phyloP scores from a whole-genome alignment of 2,113 vertebrate species.

The Hemicordylus capensis region DNA sequence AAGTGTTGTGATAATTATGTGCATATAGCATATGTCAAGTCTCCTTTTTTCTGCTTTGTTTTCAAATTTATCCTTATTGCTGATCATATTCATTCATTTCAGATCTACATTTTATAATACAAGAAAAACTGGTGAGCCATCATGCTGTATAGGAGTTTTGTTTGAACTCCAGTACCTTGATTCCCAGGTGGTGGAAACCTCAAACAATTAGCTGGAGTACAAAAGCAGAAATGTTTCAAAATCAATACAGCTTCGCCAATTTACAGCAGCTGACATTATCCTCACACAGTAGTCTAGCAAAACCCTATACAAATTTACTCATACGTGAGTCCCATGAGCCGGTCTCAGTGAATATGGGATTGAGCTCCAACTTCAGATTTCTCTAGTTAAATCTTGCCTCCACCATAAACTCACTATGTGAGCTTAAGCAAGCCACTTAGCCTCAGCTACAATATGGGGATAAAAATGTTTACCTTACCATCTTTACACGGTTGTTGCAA shows the following conservation, averaged over 20 bases:
- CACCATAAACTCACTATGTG: too few relatives aligned
- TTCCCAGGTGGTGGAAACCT: background rate
- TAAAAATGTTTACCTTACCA: too few relatives aligned
- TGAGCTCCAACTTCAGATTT: too few relatives aligned
- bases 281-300: rapidly evolving
- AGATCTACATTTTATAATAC: background rate
- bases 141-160: background rate
- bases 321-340: too few relatives aligned
- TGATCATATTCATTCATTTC: background rate
- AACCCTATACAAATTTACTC: background rate
- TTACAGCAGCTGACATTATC: rapidly evolving
- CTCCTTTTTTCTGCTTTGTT: background rate
- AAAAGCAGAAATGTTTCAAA: background rate
- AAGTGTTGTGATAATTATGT: background rate
- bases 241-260: background rate
- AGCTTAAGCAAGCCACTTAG: too few relatives aligned
- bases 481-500: too few relatives aligned
- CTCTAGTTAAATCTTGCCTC: too few relatives aligned
- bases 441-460: too few relatives aligned
- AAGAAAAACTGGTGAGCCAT: background rate
- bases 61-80: background rate
- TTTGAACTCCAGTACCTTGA: background rate
- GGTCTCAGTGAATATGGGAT: too few relatives aligned
- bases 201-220: background rate
- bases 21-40: background rate